A percentile compares a stretch with the other conserved stretches of the same genome.
These are phyloP conservation scores for Pegea sp. DNA, from an alignment of 23 tunicate species.

Conservation along the genomic window DNA sequence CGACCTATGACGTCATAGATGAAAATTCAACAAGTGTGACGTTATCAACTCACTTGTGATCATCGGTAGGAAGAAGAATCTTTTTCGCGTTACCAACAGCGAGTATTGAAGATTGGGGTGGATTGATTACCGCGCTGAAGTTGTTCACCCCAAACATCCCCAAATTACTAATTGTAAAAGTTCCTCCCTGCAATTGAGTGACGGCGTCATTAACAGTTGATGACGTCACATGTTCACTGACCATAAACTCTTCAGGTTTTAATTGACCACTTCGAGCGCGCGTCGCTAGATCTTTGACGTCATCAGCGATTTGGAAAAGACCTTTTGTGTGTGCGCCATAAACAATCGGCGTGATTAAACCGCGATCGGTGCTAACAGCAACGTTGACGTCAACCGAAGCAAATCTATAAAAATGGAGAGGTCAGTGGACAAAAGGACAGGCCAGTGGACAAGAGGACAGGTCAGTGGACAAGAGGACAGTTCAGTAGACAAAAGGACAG, in stretches of 20 bases:
- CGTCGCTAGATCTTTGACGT: conserved; percentile 40
- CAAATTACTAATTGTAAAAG: conserved; percentile 83
- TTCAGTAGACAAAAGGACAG: too few species aligned
- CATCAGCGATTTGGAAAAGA: conserved; percentile 29
- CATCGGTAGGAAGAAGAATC: conserved; percentile 38
- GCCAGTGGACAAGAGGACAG: too few species aligned
- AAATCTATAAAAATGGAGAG: conserved; percentile 18
- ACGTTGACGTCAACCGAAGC: conserved; percentile 75
- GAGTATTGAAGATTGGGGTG: conserved; percentile 95
- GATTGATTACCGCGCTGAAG: conserved; percentile 96
- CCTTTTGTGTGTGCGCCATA: conserved; percentile 76
- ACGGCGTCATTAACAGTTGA: too few species aligned
- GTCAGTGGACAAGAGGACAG: too few species aligned
- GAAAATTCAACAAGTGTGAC: not conserved
- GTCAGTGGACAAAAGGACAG: too few species aligned
- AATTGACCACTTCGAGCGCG: conserved; percentile 93
- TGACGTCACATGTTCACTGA: conserved; percentile 5
- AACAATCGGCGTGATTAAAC: conserved; percentile 89
- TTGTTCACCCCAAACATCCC: conserved; percentile 98
- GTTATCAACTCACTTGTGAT: not conserved
- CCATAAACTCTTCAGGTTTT: conserved; percentile 78
- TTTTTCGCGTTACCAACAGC: conserved; percentile 84
- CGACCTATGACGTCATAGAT: conserved; percentile 6
- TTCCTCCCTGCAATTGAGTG: conserved; percentile 90
- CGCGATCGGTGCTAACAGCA: conserved; percentile 82